A percentile compares a stretch with the other conserved stretches of the same genome.
phyloP scores from a whole-genome alignment of 2,888 invertebrate genomes.

The Cephus pulcher region DNA sequence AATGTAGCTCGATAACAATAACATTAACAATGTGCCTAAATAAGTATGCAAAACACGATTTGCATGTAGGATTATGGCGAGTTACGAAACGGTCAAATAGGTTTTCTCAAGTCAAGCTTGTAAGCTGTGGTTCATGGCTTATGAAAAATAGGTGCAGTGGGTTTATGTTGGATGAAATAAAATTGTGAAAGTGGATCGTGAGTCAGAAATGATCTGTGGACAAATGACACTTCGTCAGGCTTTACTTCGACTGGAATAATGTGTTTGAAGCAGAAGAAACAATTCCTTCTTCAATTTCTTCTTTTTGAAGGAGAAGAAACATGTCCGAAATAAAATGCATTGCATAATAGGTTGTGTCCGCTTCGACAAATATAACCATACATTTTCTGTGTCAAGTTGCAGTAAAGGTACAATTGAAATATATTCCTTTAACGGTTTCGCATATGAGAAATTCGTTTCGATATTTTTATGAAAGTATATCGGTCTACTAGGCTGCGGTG shows the following conservation, averaged over 20 bases:
- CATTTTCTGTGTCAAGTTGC: neutral
- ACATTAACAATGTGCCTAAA: neutral
- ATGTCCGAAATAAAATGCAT: neutral
- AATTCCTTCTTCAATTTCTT: neutral
- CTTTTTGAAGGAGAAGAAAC: neutral
- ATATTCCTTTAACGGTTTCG: neutral
- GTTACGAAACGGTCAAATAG: neutral
- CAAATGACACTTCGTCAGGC: neutral
- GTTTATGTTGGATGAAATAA: neutral
- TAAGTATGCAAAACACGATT: neutral
- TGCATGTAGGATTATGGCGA: neutral
- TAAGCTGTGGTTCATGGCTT: neutral
- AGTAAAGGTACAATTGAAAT: neutral
- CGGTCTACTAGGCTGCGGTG: neutral
- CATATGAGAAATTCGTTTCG: neutral
- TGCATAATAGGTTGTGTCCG: neutral
- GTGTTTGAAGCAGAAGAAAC: neutral
- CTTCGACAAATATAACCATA: neutral
- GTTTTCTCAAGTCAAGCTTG: neutral
- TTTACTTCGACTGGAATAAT: neutral
- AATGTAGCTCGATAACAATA: neutral
- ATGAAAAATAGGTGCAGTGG: neutral
- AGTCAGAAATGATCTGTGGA: neutral
- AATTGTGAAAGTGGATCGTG: constrained; percentile 2
- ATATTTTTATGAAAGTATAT: neutral